Conservation (phyloP, 2,113 vertebrate species). For the Brachyhypopomus gauderio region DNA sequence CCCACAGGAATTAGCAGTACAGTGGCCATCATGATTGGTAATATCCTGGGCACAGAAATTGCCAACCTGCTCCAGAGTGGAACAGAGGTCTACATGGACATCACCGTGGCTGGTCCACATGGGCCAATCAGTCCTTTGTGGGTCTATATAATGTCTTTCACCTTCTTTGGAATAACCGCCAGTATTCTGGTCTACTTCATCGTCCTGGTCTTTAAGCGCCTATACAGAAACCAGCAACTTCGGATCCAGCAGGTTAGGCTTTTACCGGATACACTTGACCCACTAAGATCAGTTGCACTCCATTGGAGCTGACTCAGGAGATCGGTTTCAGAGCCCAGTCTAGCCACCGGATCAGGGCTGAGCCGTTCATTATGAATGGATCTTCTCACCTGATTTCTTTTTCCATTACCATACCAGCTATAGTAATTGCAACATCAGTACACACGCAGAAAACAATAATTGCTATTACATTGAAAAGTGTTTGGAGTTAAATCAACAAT, state of each 20-base stretch:
- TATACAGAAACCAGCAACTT: slow-evolving; percentile 58
- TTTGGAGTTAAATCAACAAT: not conserved
- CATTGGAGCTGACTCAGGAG: not conserved
- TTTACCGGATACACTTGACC: not conserved
- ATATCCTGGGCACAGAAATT: slow-evolving; percentile 63
- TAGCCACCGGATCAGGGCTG: too few species aligned
- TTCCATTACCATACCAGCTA: not conserved
- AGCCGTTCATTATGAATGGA: not conserved
- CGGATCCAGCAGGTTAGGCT: slow-evolving; percentile 45
- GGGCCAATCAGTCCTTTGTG: slow-evolving; percentile 69
- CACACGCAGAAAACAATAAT: too few species aligned
- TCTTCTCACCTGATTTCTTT: not conserved
- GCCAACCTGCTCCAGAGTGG: slow-evolving; percentile 57
- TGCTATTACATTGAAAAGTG: not conserved
- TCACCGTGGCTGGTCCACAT: slow-evolving; percentile 56
- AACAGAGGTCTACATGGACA: slow-evolving; percentile 55
- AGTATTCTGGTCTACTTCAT: slow-evolving; percentile 71
- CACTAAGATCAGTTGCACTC: not conserved
- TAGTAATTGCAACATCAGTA: not conserved
- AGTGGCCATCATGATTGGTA: slow-evolving; percentile 71
- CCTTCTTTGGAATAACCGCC: slow-evolving; percentile 71
- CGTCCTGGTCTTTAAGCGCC: slow-evolving; percentile 65
- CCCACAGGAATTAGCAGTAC: not conserved
- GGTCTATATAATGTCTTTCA: slow-evolving; percentile 73
- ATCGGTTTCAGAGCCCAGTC: too few species aligned